A percentile compares a stretch with the other conserved stretches of the same genome.
Conservation (phyloP, 2,113 vertebrate species). For the Tachysurus fulvidraco region DNA sequence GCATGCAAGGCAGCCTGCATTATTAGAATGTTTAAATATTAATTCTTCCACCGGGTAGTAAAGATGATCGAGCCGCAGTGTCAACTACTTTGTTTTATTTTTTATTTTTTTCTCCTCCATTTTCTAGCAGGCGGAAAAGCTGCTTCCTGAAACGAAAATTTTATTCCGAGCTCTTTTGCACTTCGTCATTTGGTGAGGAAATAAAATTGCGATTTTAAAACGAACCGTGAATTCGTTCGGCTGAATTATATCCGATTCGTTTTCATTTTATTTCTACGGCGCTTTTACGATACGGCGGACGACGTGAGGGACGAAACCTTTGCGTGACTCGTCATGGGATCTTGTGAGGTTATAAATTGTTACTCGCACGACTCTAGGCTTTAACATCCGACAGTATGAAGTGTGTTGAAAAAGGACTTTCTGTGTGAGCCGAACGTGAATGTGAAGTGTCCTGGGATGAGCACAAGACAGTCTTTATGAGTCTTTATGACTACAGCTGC, state of each 20-base stretch:
- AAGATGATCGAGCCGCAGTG: slow-evolving; percentile 95
- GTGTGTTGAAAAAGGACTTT: background rate
- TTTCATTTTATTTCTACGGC: background rate
- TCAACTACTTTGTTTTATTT: slow-evolving; percentile 87
- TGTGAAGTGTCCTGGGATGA: background rate
- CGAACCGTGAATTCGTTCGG: background rate
- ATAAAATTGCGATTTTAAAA: background rate
- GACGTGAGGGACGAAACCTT: background rate
- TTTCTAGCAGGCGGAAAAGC: slow-evolving; percentile 43
- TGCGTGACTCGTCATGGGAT: background rate
- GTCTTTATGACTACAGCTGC: background rate
- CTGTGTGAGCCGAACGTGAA: background rate
- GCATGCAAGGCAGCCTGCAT: slow-evolving; percentile 95
- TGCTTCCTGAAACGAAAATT: background rate
- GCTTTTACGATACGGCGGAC: background rate
- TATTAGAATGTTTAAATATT: slow-evolving; percentile 99
- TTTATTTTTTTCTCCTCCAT: slow-evolving; percentile 58
- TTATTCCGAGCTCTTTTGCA: background rate
- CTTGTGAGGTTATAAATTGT: background rate
- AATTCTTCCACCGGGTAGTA: slow-evolving; percentile 97
- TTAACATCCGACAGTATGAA: background rate
- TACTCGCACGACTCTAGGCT: background rate
- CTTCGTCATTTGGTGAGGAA: background rate
- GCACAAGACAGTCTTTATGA: background rate
- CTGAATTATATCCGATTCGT: background rate